A percentile compares a stretch with the other conserved stretches of the same genome.
phyloP scores from a whole-genome alignment of 37 sponge, comb jelly and placozoan genomes.

The Amphimedon queenslandica region DNA sequence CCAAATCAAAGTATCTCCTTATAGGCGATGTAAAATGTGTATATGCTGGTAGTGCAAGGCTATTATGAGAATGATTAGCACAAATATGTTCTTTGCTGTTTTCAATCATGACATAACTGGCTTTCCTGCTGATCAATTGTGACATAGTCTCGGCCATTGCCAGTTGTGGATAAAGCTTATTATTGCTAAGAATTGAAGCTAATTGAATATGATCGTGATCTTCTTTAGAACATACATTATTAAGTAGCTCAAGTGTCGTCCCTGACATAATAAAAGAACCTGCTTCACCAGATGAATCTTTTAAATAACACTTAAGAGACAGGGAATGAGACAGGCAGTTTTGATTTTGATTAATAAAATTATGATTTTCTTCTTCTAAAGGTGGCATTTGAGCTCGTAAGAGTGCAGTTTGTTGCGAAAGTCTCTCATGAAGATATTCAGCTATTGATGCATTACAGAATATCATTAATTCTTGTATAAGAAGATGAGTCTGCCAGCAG shows the following conservation, averaged over 20 bases:
- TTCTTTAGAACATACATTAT: neutral
- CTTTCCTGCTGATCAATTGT: neutral
- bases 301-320: neutral
- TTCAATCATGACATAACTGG: slow-evolving; percentile 3
- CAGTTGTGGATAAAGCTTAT: slow-evolving; percentile 27
- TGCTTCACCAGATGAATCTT: neutral
- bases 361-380: neutral
- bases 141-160: slow-evolving; percentile 6
- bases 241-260: neutral
- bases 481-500: slow-evolving; percentile 34
- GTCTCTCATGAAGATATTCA: neutral
- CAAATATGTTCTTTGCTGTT: neutral
- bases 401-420: neutral
- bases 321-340: neutral
- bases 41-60: slow-evolving; percentile 16
- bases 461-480: slow-evolving; percentile 56
- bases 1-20: slow-evolving; percentile 26
- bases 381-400: neutral
- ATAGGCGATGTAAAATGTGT: slow-evolving; percentile 46
- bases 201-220: neutral
- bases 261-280: neutral
- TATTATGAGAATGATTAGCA: neutral
- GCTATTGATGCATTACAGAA: slow-evolving; percentile 45
- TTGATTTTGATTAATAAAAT: neutral
- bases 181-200: neutral